Conservation (phyloP, 2,888 invertebrate species). For the Pycnomerus fuliginosus region DNA sequence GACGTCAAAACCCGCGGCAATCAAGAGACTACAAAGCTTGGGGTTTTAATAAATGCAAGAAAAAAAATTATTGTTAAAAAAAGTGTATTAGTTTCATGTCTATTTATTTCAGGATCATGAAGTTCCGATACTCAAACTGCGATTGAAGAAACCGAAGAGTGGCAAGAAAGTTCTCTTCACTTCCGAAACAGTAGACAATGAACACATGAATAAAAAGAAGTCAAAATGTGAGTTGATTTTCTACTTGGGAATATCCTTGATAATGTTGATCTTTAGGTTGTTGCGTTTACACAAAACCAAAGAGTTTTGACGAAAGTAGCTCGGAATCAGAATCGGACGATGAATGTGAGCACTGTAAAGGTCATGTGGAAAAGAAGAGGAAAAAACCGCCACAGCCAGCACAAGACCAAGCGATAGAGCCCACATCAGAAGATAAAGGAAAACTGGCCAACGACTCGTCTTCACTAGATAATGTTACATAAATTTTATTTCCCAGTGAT, state of each 20-base stretch:
- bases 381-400: conserved; percentile 17
- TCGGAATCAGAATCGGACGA: conserved; percentile 68
- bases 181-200: conserved; percentile 90
- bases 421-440: too few species aligned
- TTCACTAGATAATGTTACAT: too few species aligned
- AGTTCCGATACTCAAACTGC: conserved; percentile 62
- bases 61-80: too few species aligned
- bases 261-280: conserved; percentile 64
- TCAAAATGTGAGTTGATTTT: conserved; percentile 81
- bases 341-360: conserved; percentile 86
- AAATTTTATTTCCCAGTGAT: too few species aligned
- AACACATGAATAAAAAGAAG: conserved; percentile 92
- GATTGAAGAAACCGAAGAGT: conserved; percentile 67
- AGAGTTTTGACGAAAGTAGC: conserved; percentile 82
- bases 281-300: conserved; percentile 92
- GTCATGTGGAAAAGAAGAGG: conserved; percentile 69
- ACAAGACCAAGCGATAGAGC: too few species aligned
- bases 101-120: conserved; percentile 49
- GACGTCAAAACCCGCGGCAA: too few species aligned
- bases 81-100: too few species aligned
- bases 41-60: too few species aligned
- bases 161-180: conserved; percentile 87
- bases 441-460: too few species aligned
- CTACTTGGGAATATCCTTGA: conserved; percentile 1
- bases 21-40: too few species aligned